Evolutionary conservation across 2,113 vertebrate species (phyloP).

Genomic region (Alexandromys fortis): DNA sequence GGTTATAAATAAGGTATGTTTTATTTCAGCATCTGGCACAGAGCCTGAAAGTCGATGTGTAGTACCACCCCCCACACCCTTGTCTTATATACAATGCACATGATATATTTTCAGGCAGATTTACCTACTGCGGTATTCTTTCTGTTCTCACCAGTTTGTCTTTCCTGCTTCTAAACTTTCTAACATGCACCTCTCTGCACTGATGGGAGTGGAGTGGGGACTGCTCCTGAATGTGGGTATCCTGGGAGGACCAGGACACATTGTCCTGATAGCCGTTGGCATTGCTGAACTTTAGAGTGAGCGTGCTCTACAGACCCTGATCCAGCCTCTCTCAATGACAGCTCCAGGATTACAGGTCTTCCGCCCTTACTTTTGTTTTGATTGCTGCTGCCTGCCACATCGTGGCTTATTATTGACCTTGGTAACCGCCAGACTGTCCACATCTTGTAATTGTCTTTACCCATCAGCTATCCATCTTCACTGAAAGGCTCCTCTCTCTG

Average conservation of each 20-base stretch:
- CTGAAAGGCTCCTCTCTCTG: slow-evolving; percentile 25
- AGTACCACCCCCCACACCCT: too few species aligned
- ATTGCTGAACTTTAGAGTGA: not conserved
- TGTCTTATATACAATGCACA: fast-evolving
- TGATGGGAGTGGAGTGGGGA: too few species aligned
- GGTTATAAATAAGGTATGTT: not conserved
- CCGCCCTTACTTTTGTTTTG: not conserved
- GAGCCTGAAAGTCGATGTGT: too few species aligned
- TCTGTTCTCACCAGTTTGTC: not conserved
- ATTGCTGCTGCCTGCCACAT: slow-evolving; percentile 41
- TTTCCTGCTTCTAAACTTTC: slow-evolving; percentile 15
- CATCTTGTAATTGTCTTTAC: slow-evolving; percentile 55
- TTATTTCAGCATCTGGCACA: not conserved
- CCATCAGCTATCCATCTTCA: slow-evolving; percentile 22
- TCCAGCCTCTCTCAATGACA: not conserved
- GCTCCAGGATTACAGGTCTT: not conserved
- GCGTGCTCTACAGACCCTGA: not conserved
- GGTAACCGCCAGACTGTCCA: slow-evolving; percentile 14
- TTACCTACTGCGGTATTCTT: not conserved
- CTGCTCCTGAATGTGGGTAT: not conserved
- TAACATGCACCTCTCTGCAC: not conserved
- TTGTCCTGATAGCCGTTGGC: not conserved
- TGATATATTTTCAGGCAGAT: not conserved
- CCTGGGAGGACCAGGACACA: not conserved
- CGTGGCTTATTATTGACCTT: slow-evolving; percentile 49